phyloP scores from a whole-genome alignment of 1,140 invertebrate species.

The Gryllus bimaculatus region DNA sequence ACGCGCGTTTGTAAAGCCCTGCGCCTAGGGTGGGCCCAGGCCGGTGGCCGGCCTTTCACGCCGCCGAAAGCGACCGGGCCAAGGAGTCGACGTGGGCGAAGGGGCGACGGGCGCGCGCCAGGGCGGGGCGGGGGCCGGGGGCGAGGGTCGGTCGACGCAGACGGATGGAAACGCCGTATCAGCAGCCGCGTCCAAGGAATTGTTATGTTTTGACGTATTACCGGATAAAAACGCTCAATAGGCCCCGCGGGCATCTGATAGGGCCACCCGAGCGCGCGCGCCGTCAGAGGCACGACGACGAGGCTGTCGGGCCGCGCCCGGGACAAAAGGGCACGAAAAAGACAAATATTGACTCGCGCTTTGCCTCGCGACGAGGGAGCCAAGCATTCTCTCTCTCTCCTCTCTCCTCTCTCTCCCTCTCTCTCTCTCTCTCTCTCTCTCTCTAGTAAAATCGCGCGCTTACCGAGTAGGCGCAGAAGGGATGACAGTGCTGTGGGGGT shows the following conservation, averaged over 20 bases:
- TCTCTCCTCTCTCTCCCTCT: too few relatives aligned
- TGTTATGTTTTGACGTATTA: conserved; percentile 5
- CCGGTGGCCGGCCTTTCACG: neutral
- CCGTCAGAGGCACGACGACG: neutral
- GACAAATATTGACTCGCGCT: neutral
- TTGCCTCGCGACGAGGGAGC: neutral
- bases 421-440: too few relatives aligned
- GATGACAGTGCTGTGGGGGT: too few relatives aligned
- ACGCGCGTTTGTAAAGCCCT: too few relatives aligned
- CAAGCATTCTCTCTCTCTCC: too few relatives aligned
- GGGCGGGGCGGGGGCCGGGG: too few relatives aligned
- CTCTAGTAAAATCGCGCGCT: too few relatives aligned
- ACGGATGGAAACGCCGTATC: neutral
- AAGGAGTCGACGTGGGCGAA: neutral
- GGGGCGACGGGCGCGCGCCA: neutral
- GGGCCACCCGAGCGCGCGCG: neutral
- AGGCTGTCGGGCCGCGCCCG: too few relatives aligned
- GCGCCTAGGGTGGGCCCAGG: too few relatives aligned
- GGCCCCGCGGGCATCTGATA: neutral
- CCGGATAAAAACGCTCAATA: neutral
- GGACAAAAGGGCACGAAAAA: neutral
- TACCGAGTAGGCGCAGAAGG: too few relatives aligned
- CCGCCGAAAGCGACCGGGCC: neutral
- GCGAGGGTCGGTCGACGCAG: neutral
- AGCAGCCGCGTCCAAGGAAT: neutral